These are phyloP conservation scores for Plusia festucae DNA, from an alignment of 2,888 invertebrate genomes.

Conservation along the genomic window DNA sequence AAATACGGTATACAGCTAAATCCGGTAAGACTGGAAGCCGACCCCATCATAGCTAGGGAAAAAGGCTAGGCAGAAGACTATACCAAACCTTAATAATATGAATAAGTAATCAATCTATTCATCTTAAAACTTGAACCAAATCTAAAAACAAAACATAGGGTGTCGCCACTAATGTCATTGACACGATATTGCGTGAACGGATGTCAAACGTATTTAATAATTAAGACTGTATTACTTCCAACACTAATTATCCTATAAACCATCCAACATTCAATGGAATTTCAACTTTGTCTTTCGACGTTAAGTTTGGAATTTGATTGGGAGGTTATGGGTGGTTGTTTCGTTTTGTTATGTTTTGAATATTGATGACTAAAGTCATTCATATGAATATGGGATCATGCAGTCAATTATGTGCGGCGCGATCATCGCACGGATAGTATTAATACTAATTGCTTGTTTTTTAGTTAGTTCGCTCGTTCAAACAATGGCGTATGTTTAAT, in stretches of 20 bases:
- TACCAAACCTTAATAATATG: no score
- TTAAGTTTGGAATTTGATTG: conserved; percentile 12
- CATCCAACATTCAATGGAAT: not conserved
- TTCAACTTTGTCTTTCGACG: rapidly evolving
- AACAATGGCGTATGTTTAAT: conserved; percentile 42
- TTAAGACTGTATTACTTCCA: conserved; percentile 59
- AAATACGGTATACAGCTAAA: no score
- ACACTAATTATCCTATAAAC: conserved; percentile 26
- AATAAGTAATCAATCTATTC: not conserved
- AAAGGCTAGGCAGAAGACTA: no score
- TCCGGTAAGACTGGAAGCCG: no score
- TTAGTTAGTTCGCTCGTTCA: conserved; percentile 44
- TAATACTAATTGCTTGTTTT: conserved; percentile 63
- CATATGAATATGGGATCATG: conserved; percentile 69
- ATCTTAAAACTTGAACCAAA: conserved; percentile 12
- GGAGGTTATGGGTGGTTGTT: conserved; percentile 6
- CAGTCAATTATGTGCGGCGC: conserved; percentile 69
- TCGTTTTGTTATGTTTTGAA: conserved; percentile 28
- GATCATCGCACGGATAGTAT: conserved; percentile 68
- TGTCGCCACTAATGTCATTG: conserved; percentile 65
- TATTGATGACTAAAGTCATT: conserved; percentile 74
- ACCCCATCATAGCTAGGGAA: no score
- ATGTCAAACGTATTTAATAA: conserved; percentile 77
- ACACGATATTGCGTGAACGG: conserved; percentile 70
- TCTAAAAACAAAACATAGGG: conserved; percentile 53